Conservation (phyloP, 2,888 invertebrate genomes). For the Hylaea fasciaria region DNA sequence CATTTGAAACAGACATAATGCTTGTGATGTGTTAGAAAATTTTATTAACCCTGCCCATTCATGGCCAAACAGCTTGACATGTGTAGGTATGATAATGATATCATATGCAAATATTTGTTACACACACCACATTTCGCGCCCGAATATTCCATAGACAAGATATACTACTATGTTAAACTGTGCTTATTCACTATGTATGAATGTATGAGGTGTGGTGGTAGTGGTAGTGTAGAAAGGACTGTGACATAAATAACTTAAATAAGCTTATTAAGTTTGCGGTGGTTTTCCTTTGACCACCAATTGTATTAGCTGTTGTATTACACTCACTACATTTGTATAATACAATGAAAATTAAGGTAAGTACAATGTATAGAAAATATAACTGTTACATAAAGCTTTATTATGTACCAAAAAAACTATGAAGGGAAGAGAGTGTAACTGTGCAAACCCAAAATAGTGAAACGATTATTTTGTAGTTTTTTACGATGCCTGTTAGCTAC, state of each 20-base stretch:
- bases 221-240: slow-evolving; percentile 10
- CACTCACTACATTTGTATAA: not conserved
- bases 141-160: slow-evolving; percentile 21
- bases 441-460: too few relatives aligned
- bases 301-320: not conserved
- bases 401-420: not conserved
- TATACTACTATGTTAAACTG: slow-evolving; percentile 8
- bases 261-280: slow-evolving; percentile 24
- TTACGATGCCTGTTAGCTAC: too few relatives aligned
- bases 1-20: not conserved
- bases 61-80: not conserved
- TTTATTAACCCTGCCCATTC: slow-evolving; percentile 18
- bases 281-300: slow-evolving; percentile 9
- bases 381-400: not conserved
- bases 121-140: slow-evolving; percentile 13
- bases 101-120: slow-evolving; percentile 33
- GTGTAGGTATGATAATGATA: slow-evolving; percentile 17
- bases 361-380: not conserved
- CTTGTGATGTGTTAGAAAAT: slow-evolving; percentile 9
- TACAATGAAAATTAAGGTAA: slow-evolving; percentile 29
- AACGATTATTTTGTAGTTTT: too few relatives aligned
- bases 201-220: not conserved
- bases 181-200: slow-evolving; percentile 13
- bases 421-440: too few relatives aligned
- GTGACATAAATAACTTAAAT: slow-evolving; percentile 25